Evolutionary conservation across 2,888 invertebrate genomes (phyloP), one percentile per base, ranked within the genome.

Genomic region (Caenorhabditis sp.): DNA sequence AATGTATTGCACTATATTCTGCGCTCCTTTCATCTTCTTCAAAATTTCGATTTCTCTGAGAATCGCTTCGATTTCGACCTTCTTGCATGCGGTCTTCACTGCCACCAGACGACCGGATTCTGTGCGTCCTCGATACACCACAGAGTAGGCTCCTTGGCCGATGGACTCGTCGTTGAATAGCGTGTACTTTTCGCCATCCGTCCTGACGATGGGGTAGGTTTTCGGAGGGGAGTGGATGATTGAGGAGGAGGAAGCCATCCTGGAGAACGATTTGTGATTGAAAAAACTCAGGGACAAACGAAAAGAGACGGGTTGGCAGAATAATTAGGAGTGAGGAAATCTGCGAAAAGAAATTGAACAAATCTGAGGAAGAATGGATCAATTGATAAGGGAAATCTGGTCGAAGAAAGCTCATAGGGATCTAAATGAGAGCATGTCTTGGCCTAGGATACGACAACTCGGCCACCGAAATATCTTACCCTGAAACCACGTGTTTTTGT

Each of bases 1-100:
- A 35, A 86, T 75, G 14, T 70, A 75, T 63, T 85, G 74, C 4
- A 86, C 82, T 51, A 86, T 84, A 41, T 82, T 84, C 8, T 41
- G 56, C 12, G 69, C 47, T 6, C 56, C 68, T 49, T 61, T 47
- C 28, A 82, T 41, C 44, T 79, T 51, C 22, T 35, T 66, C 19
- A 86, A 69, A 14, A 83, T 75, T 6, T 85, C 59, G 14, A 83
- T 74, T 77, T 86, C 84, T 1, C 8, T 35, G 0, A n/a, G 7
- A 16, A 80, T 74, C 26, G 81, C 76, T 41, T 66, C 24, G 4
- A 86, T 80, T 19, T 79, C 82, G 0, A 61, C 26, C 38, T 19
- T 35, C 19, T 70, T 77, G 4, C 49, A 51, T 10, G 82, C 72
- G 0, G 59, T 47, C 59, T 86, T 86, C 35, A 85, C 81, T 6